Conservation (phyloP, 2,888 invertebrate species). For the Matsumyia berberina region DNA sequence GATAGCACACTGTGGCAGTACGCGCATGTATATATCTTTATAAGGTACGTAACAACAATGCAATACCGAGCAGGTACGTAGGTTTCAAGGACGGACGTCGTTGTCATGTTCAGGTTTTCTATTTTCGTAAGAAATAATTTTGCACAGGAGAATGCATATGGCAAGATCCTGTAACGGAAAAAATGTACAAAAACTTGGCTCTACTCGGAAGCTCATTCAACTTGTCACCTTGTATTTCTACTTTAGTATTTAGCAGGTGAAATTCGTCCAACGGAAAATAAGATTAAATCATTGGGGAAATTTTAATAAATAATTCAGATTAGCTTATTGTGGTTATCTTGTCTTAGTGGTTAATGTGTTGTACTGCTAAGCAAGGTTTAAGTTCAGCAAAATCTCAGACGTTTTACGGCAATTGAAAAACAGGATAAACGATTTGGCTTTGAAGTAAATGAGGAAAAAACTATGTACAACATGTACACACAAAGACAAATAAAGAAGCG, state of each 20-base stretch:
- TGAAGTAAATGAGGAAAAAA: too few species aligned
- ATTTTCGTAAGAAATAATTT: constrained; percentile 40
- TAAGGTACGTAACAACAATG: constrained; percentile 43
- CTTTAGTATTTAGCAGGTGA: neutral
- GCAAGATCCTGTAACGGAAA: constrained; percentile 25
- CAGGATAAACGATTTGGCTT: too few species aligned
- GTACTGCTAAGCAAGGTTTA: too few species aligned
- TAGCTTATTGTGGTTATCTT: too few species aligned
- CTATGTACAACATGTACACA: too few species aligned
- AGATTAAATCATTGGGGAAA: neutral
- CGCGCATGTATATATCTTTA: constrained; percentile 13
- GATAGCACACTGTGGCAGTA: constrained; percentile 38
- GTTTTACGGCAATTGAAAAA: too few species aligned
- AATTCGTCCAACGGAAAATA: neutral
- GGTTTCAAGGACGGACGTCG: constrained; percentile 68
- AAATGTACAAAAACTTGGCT: constrained; percentile 26
- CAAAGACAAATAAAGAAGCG: too few species aligned
- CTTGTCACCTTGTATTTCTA: neutral
- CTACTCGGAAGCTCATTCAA: constrained; percentile 38
- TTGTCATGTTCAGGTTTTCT: constrained; percentile 27
- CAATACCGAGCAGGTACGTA: constrained; percentile 19
- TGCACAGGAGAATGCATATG: constrained; percentile 22
- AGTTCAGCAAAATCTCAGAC: too few species aligned
- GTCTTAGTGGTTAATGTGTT: too few species aligned
- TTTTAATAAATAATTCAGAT: too few species aligned